These are phyloP conservation scores for Carduelis carduelis DNA, from an alignment of 2,797 vertebrate genomes.

Conservation along the genomic window DNA sequence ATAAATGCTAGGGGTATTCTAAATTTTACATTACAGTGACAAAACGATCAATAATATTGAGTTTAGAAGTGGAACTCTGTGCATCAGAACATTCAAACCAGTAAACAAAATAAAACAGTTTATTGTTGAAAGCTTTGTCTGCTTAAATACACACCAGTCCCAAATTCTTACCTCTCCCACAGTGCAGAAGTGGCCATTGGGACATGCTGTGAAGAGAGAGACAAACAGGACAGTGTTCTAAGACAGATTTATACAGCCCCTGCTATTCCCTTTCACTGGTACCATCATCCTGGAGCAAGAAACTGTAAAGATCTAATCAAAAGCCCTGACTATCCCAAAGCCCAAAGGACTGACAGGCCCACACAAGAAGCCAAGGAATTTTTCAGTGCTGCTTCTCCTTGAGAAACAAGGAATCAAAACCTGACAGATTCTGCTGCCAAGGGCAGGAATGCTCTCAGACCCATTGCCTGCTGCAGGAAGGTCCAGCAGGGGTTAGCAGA, in stretches of 20 bases:
- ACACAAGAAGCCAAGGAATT: neutral
- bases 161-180: slow-evolving; percentile 87
- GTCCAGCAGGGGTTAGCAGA: neutral
- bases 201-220: slow-evolving; percentile 78
- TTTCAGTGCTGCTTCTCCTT: neutral
- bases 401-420: neutral
- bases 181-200: slow-evolving; percentile 86
- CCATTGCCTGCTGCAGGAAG: neutral
- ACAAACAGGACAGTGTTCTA: neutral
- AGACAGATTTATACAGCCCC: neutral
- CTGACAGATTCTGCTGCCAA: neutral
- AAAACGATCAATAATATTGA: neutral
- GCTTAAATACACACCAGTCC: neutral
- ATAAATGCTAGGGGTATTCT: neutral
- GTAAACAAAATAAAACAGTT: neutral
- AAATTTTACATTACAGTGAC: neutral
- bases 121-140: neutral
- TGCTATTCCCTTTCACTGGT: neutral
- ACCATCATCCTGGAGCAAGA: neutral
- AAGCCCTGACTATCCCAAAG: neutral
- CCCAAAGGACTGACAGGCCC: neutral
- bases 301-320: neutral
- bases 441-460: neutral
- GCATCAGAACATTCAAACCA: neutral
- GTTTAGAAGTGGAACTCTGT: neutral